Conservation (phyloP, 1,140 invertebrate genomes). For the Leptopilina clavipes region DNA sequence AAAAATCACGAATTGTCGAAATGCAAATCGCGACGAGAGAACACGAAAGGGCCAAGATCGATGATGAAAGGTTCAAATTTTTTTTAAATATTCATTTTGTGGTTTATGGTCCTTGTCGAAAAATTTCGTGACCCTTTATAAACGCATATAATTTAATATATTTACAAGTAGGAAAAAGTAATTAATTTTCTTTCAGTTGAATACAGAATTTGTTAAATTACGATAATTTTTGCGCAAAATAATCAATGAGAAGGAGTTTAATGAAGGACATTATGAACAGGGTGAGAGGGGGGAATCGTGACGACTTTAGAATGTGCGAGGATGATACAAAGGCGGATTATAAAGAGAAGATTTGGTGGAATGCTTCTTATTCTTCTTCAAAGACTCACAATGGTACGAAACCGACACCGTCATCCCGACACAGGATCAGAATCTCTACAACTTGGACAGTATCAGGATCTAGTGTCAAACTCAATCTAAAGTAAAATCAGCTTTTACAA, state of each 20-base stretch:
- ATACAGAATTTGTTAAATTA: too few relatives aligned
- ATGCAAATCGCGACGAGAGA: conserved; percentile 16
- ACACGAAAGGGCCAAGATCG: conserved; percentile 2
- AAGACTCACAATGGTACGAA: conserved; percentile 60
- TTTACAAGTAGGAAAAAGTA: too few relatives aligned
- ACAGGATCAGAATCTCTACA: conserved; percentile 60
- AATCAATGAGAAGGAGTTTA: neutral
- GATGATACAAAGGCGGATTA: conserved; percentile 40
- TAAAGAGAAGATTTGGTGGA: conserved; percentile 35
- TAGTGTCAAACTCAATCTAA: conserved; percentile 69
- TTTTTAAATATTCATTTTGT: neutral
- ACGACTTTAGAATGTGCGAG: conserved; percentile 28
- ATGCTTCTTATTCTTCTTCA: conserved; percentile 53
- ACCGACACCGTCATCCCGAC: conserved; percentile 65
- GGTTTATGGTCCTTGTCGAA: neutral
- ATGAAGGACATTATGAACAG: too few relatives aligned
- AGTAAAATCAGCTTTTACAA: conserved; percentile 54
- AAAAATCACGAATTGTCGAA: conserved; percentile 31
- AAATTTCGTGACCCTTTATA: neutral
- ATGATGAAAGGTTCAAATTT: conserved; percentile 25
- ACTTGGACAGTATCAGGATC: conserved; percentile 66
- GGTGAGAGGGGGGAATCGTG: neutral
- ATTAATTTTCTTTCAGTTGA: too few relatives aligned
- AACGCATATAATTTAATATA: too few relatives aligned
- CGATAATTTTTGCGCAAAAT: neutral